Conservation (phyloP, 92 coral and sea anemone species). For the Umimayanthus kanabou region DNA sequence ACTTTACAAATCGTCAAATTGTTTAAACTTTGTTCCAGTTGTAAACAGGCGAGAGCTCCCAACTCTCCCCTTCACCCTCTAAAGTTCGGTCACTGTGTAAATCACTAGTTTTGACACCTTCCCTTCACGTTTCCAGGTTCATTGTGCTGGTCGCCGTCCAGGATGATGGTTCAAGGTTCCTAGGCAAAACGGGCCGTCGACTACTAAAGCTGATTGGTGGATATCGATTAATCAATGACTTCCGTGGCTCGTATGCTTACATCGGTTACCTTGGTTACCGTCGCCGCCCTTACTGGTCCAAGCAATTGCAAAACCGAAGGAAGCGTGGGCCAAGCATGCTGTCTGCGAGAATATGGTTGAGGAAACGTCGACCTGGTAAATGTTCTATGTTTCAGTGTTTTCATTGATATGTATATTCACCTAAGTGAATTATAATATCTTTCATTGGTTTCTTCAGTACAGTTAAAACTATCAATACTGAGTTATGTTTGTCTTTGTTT, state of each 20-base stretch:
- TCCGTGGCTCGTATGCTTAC: constrained; percentile 33
- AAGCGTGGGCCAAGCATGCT: constrained; percentile 41
- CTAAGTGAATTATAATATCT: not conserved
- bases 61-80: too few relatives aligned
- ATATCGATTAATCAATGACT: constrained; percentile 19
- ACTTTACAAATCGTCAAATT: too few relatives aligned
- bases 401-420: not conserved
- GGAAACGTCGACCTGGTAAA: constrained; percentile 17
- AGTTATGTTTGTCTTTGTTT: not conserved
- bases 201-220: constrained; percentile 29
- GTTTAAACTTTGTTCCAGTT: too few relatives aligned
- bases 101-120: too few relatives aligned
- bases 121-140: not conserved
- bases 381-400: too few relatives aligned
- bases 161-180: constrained; percentile 4
- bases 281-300: constrained; percentile 40
- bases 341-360: constrained; percentile 31
- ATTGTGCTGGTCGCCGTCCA: constrained; percentile 28
- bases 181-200: constrained; percentile 26
- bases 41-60: too few relatives aligned
- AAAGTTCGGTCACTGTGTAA: too few relatives aligned
- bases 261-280: constrained; percentile 16
- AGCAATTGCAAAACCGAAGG: constrained; percentile 27
- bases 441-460: not conserved
- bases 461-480: too few relatives aligned